Evolutionary conservation across 2,113 vertebrate genomes (phyloP).

Genomic region (Herpailurus yagouaroundi): DNA sequence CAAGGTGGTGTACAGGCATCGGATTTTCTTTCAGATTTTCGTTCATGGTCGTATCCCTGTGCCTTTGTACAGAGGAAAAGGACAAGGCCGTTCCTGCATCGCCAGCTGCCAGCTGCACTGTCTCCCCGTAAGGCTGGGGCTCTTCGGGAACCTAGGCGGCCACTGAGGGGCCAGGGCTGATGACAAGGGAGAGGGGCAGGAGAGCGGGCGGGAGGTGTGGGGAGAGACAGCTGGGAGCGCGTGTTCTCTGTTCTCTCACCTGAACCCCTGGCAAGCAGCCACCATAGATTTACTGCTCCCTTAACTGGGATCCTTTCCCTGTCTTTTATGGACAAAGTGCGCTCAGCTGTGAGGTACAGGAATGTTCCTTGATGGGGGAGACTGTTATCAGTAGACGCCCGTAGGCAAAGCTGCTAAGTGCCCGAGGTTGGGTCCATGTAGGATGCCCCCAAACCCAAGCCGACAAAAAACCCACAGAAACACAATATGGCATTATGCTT

Average conservation of each 20-base stretch:
- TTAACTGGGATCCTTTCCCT: background rate
- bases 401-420: slow-evolving; percentile 14
- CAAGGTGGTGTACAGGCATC: slow-evolving; percentile 71
- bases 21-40: slow-evolving; percentile 58
- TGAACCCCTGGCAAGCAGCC: background rate
- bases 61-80: background rate
- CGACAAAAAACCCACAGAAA: background rate
- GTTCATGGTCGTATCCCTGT: slow-evolving; percentile 2
- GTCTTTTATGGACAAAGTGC: background rate
- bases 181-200: background rate
- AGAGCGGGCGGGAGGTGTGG: background rate
- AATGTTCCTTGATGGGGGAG: background rate
- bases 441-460: background rate
- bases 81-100: background rate
- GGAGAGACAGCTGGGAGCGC: background rate
- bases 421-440: background rate
- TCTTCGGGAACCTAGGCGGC: background rate
- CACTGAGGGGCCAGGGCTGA: background rate
- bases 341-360: background rate
- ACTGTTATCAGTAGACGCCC: background rate
- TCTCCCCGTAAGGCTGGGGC: background rate
- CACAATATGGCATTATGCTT: background rate
- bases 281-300: background rate
- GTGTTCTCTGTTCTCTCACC: background rate
- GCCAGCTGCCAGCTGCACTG: background rate